These are phyloP conservation scores for Hydrolagus affinis DNA, from an alignment of 2,113 vertebrate genomes.

Conservation along the genomic window DNA sequence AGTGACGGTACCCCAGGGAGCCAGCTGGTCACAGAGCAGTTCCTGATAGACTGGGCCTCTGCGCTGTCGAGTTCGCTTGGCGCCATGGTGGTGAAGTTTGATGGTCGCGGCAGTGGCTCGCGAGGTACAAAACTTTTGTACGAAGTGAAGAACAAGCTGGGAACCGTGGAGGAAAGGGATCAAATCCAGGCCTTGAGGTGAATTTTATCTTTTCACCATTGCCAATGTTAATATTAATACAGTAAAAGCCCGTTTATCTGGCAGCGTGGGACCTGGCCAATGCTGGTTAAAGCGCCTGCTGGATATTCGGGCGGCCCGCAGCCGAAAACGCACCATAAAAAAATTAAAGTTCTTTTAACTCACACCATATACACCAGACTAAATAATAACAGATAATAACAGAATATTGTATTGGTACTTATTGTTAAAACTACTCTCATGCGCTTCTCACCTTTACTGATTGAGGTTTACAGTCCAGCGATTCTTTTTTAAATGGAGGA, in stretches of 20 bases:
- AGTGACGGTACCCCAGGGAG: slow-evolving; percentile 80
- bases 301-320: too few species aligned
- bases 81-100: slow-evolving; percentile 69
- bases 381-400: too few species aligned
- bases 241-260: neutral
- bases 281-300: too few species aligned
- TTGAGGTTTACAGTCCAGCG: too few species aligned
- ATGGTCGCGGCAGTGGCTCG: slow-evolving; percentile 83
- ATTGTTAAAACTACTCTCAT: too few species aligned
- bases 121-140: slow-evolving; percentile 83
- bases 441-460: too few species aligned
- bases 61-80: slow-evolving; percentile 84
- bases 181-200: slow-evolving; percentile 77
- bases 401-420: too few species aligned
- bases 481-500: too few species aligned
- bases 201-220: too few species aligned
- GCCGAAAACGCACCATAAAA: too few species aligned
- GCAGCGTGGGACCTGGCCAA: neutral
- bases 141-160: slow-evolving; percentile 70
- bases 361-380: too few species aligned
- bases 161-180: slow-evolving; percentile 73
- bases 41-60: slow-evolving; percentile 75
- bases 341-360: too few species aligned
- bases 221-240: neutral
- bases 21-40: slow-evolving; percentile 77